phyloP scores from a whole-genome alignment of 2,113 vertebrate genomes.

The Aegithalos caudatus region DNA sequence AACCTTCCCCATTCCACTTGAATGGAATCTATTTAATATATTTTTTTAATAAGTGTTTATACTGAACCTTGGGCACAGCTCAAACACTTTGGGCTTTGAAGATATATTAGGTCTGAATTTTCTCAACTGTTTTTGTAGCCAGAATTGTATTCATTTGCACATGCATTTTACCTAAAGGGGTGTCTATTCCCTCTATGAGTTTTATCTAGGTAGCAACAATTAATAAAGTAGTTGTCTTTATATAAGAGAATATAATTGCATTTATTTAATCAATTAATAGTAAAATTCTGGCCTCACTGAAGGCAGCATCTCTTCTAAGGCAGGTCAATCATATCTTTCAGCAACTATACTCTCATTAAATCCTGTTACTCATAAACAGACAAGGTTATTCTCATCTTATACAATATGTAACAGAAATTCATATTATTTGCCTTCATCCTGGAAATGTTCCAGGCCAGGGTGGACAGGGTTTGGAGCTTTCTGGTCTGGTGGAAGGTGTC shows the following conservation, averaged over 20 bases:
- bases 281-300: neutral
- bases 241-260: neutral
- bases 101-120: neutral
- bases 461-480: neutral
- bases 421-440: neutral
- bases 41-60: neutral
- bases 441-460: neutral
- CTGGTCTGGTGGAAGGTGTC: neutral
- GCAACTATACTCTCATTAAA: neutral
- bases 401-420: rapidly evolving
- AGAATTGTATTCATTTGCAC: neutral
- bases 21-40: neutral
- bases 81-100: neutral
- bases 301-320: neutral
- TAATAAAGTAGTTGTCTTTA: neutral
- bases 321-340: neutral
- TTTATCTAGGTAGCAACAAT: neutral
- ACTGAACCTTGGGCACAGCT: neutral
- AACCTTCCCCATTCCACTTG: neutral
- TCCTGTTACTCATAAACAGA: too few species aligned
- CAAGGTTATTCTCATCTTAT: neutral
- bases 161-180: rapidly evolving
- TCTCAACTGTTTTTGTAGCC: neutral
- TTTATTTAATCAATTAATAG: neutral
- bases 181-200: neutral